Base-by-base conservation (phyloP, 1,140 invertebrate genomes). In the Dermatophagoides farinae region DNA sequence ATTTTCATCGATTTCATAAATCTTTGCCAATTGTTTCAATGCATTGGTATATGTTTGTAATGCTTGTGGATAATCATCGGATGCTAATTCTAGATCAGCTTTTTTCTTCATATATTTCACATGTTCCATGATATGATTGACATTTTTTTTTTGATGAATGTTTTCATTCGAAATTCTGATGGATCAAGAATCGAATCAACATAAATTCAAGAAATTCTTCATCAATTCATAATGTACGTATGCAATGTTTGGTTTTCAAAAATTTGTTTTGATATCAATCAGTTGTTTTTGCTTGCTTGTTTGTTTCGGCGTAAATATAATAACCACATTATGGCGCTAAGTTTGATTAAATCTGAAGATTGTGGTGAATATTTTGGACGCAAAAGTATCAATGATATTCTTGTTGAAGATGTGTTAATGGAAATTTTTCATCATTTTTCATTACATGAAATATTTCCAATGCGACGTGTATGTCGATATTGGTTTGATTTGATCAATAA, bases 41-140 rank as follows among this genome's bases (percentile, higher is more conserved):
- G 83, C 85, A 68, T 84, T 78, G 14, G 82, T 83, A 68, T 86
- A 87, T 72, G 85, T 81, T 54, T 86, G 71, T 60, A 85, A 76
- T 20, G 85, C 84, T 72, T 86, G 84, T 64, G 78, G 77, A 70
- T 75, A 82, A 66, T 84, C 84, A 59, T 77, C 76, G 65, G 81
- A 75, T 70, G 81, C 81, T 11, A 86, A 77, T 71, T 81, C 83
- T 53, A 79, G 76, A 72, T 88, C 86, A 23, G 84, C 85, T 66
- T 80, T 76, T 67, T 79, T 79, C 71, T 84, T 84, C 20, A 85
- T 68, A 53, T 8, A 4, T 31, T 31, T 31, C 72, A 71, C 51
- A 12, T n/a, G 25, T 9, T 31, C 25, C 51, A 23, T 40, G 31
- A 9, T 23, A 23, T 18, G 46, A 23, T 20, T 18, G 9, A 47